Conservation (phyloP, 2,113 vertebrate species). For the Rhagologus leucostigma region DNA sequence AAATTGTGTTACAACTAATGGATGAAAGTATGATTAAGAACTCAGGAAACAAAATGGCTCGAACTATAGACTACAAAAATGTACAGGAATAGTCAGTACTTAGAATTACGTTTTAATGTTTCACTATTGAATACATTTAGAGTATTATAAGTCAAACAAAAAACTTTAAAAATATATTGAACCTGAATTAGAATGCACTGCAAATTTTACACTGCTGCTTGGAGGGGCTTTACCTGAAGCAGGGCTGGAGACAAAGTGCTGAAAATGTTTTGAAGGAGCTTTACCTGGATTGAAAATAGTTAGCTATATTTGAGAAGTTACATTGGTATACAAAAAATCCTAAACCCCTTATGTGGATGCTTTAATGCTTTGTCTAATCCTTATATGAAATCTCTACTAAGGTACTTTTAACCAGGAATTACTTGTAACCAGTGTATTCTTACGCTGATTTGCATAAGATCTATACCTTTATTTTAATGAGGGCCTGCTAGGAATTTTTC, state of each 20-base stretch:
- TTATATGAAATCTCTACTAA: not conserved
- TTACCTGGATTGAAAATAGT: not conserved
- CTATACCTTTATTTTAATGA: not conserved
- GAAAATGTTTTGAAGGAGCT: not conserved
- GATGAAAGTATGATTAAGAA: not conserved
- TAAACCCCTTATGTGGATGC: not conserved
- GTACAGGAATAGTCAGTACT: not conserved
- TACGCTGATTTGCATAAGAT: not conserved
- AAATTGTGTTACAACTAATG: not conserved
- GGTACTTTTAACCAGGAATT: not conserved
- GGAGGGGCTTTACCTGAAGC: not conserved
- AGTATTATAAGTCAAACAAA: not conserved
- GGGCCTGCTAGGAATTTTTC: not conserved
- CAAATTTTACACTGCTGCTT: not conserved
- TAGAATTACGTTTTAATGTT: not conserved
- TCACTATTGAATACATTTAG: not conserved
- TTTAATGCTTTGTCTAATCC: not conserved
- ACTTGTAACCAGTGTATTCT: not conserved
- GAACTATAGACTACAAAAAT: not conserved
- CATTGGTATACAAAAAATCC: not conserved
- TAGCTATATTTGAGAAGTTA: not conserved
- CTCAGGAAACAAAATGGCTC: not conserved
- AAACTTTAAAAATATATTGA: not conserved
- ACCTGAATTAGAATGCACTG: not conserved
- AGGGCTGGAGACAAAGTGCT: not conserved